Evolutionary conservation across 2,888 invertebrate species (phyloP), one percentile per base, ranked within the genome.

Genomic region (Chaetogeoica ovagalla): DNA sequence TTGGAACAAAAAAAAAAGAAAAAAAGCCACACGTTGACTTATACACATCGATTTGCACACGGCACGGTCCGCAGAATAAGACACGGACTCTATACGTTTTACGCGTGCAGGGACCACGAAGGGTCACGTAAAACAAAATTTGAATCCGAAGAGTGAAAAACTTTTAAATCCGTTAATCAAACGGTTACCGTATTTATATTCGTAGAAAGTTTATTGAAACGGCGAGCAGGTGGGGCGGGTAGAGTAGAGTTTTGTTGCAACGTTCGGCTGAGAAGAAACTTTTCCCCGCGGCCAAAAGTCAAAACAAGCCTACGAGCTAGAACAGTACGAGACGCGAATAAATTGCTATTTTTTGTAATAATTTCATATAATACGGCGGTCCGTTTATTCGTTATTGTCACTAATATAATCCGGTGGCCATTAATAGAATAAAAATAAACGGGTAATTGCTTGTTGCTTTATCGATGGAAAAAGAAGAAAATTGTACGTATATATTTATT

Each of bases 81-180:
- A 43, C 57, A 43, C 57, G 8, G 71, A 8, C 39, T 23, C 71
- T 30, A 43, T 71, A 71, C 21, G 59, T 59, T 71, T 59, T 48
- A 48, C 48, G 48, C 48, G 11, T 9, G 9, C 48, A 17, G 55
- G 6, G 55, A 55, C 6, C n/a, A n/a, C n/a, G n/a, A n/a, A n/a
- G n/a, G 30, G 48, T 72, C 60, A 72, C 43, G 71, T 60, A 72
- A 55, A 66, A 21, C 4, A 60, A 23, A 60, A 60, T 43, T 57
- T 57, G 65, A 57, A 75, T 43, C 57, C 66, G 66, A 60, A 75
- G 13, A 66, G 65, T 66, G 65, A 75, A 66, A 75, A 75, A 75
- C 65, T 75, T 75, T 75, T 75, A 66, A 75, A 74, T 65, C 55
- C 55, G 74, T 74, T 74, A 74, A 74, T 74, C 74, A 74, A 74